These are phyloP conservation scores for Ctenoplectra terminalis DNA, from an alignment of 1,140 invertebrate species.

Conservation along the genomic window DNA sequence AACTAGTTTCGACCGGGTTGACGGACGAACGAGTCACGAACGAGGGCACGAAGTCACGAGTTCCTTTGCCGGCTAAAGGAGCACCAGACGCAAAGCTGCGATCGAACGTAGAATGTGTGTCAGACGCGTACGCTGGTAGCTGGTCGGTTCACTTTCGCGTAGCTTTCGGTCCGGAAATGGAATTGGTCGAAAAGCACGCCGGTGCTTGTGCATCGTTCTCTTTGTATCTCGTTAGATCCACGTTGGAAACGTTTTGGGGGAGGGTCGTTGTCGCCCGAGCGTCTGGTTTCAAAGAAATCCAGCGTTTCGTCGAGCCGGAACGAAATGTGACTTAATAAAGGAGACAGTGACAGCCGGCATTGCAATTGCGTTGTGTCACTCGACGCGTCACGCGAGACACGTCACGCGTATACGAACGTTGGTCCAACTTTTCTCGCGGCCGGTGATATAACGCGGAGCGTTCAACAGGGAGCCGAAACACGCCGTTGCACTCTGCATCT, in stretches of 20 bases:
- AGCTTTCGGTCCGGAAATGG: background rate
- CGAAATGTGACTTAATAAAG: conserved; percentile 32
- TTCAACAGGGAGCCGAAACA: conserved; percentile 35
- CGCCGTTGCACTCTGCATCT: conserved; percentile 1
- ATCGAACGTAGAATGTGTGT: background rate
- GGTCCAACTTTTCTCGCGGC: background rate
- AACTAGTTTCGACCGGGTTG: background rate
- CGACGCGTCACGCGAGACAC: conserved; percentile 11
- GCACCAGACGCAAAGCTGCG: background rate
- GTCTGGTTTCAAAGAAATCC: background rate
- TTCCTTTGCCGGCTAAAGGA: background rate
- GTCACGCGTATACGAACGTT: conserved; percentile 33
- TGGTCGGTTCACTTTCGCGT: background rate
- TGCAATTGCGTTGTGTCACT: conserved; percentile 43
- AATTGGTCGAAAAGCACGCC: background rate
- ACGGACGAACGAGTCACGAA: conserved; percentile 9
- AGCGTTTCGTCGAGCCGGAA: background rate
- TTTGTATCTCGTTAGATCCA: no score
- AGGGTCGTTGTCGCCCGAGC: conserved; percentile 2
- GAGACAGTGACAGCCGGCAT: conserved; percentile 22
- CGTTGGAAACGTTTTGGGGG: background rate
- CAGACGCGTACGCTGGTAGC: background rate
- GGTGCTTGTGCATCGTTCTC: background rate
- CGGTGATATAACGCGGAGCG: conserved; percentile 18
- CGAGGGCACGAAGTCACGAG: conserved; percentile 11